Evolutionary conservation across 2,888 invertebrate species (phyloP), one percentile per base, ranked within the genome.

Genomic region (Erannis defoliaria): DNA sequence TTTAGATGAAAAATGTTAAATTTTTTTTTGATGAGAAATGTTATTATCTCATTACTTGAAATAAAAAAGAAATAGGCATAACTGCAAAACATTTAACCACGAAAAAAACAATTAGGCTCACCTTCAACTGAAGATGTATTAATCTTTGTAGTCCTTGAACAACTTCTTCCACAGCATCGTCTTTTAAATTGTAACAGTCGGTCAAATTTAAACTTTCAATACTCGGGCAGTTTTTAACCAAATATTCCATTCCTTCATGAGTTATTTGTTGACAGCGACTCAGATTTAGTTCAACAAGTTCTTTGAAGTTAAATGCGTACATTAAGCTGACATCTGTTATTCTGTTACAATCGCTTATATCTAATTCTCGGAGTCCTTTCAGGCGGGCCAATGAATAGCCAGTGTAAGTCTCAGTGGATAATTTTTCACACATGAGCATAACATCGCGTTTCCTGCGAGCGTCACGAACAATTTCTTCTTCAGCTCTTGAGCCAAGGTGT

Each of bases 321-420:
- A 94, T 95, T 9, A 97, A 78, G 65, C 96, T 96, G 0, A 95
- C 94, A 82, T 97, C 96, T 16, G 96, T 95, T 54, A 97, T 94
- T 81, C 94, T 94, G 68, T 94, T 95, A 77, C 96, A 96, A 0
- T 95, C 94, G 61, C 95, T 94, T 14, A 97, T 86, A 77, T 96
- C 95, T 5, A 97, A 85, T 48, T 93, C 89, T 62, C 85, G 89
- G 1, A 97, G 88, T 0, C 92, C 88, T 66, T 88, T 93, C 12
- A 95, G 74, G 31, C 94, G 86, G 31, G 93, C 92, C 61, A 95
- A 86, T 6, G 94, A 94, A 73, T 91, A 94, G 1, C 94, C 94
- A 53, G 86, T 82, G 57, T 84, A 86, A 9, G 86, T 78, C 50
- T 90, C 86, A 67, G 85, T 80, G 6, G 89, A 75, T 18, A 92